Percentiles rank a stretch among this genome's conserved stretches.
phyloP scores from a whole-genome alignment of 2,888 invertebrate species.

The Nomada fabriciana region DNA sequence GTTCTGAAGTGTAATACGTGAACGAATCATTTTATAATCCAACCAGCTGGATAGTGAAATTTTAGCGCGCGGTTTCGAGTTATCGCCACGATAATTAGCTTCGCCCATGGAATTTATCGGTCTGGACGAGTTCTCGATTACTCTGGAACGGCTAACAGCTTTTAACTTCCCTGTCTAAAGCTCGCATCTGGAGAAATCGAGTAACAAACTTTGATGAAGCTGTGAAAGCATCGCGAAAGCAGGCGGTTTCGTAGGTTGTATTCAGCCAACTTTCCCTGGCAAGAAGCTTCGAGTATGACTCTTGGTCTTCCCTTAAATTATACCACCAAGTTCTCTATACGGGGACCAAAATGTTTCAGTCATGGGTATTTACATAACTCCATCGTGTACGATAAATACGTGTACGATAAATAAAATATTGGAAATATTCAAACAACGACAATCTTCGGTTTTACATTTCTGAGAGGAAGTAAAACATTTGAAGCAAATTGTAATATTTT shows the following conservation, averaged over 20 bases:
- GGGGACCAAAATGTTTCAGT: neutral
- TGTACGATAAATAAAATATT: too few relatives aligned
- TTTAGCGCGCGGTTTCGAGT: slow-evolving; percentile 21
- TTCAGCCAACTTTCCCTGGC: slow-evolving; percentile 38
- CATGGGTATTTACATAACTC: neutral
- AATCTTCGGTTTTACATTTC: too few relatives aligned
- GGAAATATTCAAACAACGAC: too few relatives aligned
- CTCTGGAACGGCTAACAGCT: slow-evolving; percentile 50
- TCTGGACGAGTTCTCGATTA: slow-evolving; percentile 57
- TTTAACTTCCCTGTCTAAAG: slow-evolving; percentile 54
- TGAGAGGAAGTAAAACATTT: too few relatives aligned
- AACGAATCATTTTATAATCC: slow-evolving; percentile 23
- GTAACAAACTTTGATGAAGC: slow-evolving; percentile 67
- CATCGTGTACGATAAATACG: too few relatives aligned
- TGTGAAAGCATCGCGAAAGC: slow-evolving; percentile 52
- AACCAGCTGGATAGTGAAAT: neutral
- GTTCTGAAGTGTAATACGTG: too few relatives aligned
- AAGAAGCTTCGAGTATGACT: slow-evolving; percentile 25
- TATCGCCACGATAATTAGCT: slow-evolving; percentile 56
- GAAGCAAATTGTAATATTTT: too few relatives aligned
- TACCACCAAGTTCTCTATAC: neutral
- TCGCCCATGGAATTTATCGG: slow-evolving; percentile 31
- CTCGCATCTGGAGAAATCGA: slow-evolving; percentile 63
- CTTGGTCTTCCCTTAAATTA: neutral
- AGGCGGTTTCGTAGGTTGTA: slow-evolving; percentile 46